Conservation (phyloP, 2,888 invertebrate genomes). For the Eristalinus aeneus region DNA sequence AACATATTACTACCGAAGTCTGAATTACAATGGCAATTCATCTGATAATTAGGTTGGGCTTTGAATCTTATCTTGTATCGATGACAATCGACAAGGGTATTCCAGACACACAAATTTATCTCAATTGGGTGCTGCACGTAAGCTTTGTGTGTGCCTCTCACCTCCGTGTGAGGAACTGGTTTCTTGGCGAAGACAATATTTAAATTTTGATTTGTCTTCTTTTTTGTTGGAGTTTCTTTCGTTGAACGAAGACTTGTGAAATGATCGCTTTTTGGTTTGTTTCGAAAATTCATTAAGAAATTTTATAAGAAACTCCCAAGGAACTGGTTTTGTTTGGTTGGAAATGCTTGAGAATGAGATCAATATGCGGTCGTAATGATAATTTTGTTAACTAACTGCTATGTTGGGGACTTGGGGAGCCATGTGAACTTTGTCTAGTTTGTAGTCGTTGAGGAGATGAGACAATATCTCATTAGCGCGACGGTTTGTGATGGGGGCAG, state of each 20-base stretch:
- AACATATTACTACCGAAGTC: slow-evolving; percentile 6
- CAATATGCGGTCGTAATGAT: background rate
- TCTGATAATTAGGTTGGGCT: slow-evolving; percentile 36
- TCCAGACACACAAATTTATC: background rate
- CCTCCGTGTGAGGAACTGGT: background rate
- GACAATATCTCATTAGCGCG: background rate
- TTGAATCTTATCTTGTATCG: slow-evolving; percentile 34
- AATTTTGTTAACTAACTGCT: background rate
- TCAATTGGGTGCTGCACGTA: background rate
- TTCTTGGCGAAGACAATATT: background rate
- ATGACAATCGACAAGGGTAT: background rate
- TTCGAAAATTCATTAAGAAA: background rate
- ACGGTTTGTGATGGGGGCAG: too few relatives aligned
- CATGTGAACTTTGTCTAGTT: background rate
- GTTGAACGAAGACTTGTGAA: background rate
- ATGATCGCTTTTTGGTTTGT: background rate
- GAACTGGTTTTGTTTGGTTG: background rate
- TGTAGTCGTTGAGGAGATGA: background rate
- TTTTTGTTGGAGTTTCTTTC: background rate
- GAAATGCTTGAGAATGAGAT: background rate
- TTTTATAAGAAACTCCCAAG: background rate
- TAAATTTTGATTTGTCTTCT: background rate
- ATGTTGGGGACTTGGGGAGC: background rate
- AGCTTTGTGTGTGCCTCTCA: background rate
- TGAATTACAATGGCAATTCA: slow-evolving; percentile 46